These are phyloP conservation scores for Melopsittacus undulatus DNA, from an alignment of 2,797 vertebrate genomes.

Conservation along the genomic window DNA sequence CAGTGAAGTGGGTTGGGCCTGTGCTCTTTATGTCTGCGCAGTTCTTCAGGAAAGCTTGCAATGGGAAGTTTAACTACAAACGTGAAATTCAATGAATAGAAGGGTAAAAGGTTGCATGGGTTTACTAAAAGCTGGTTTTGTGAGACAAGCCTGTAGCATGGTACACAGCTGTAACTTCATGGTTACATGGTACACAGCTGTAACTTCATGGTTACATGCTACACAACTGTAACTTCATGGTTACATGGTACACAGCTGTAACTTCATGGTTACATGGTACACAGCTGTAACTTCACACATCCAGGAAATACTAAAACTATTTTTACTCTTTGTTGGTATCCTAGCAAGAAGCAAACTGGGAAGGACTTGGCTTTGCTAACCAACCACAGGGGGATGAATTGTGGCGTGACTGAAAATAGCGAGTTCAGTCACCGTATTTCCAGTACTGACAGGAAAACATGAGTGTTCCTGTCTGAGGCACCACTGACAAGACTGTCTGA, in stretches of 20 bases:
- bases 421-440: background rate
- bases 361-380: background rate
- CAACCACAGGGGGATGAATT: fast-evolving
- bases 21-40: background rate
- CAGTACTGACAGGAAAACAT: background rate
- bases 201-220: no score
- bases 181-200: no score
- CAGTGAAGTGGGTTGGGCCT: background rate
- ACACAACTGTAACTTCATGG: no score
- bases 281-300: background rate
- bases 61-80: background rate
- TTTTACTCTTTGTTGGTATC: background rate
- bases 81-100: background rate
- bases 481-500: fast-evolving
- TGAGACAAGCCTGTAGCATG: background rate
- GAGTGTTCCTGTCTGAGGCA: background rate
- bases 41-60: background rate
- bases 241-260: no score
- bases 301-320: background rate
- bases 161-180: no score
- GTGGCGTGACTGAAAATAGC: background rate
- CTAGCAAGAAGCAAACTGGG: background rate
- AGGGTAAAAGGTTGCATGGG: background rate
- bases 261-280: no score
- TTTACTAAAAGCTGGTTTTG: background rate